Evolutionary conservation across 2,113 vertebrate genomes (phyloP).

Genomic region (Echinops telfairi): DNA sequence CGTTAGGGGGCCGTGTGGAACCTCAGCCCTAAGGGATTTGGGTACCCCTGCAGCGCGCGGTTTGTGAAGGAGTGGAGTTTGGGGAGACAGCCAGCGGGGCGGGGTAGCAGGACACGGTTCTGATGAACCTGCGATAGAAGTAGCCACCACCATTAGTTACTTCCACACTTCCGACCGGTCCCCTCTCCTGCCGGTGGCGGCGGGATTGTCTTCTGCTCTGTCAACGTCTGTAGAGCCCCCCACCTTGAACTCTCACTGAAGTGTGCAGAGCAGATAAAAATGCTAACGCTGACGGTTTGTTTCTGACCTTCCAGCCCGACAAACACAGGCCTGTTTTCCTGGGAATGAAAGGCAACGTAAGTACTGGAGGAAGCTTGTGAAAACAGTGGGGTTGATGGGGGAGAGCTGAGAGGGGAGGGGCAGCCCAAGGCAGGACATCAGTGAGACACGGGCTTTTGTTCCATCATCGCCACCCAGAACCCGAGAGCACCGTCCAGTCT

Average conservation of each 20-base stretch:
- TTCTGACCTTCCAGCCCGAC: neutral
- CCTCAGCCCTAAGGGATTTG: neutral
- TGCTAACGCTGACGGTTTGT: conserved; percentile 19
- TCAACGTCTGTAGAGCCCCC: conserved; percentile 6
- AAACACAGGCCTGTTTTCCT: conserved; percentile 40
- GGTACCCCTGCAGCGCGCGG: neutral
- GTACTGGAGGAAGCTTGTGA: neutral
- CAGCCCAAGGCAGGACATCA: too few species aligned
- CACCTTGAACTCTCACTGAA: conserved; percentile 47
- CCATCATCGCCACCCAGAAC: neutral
- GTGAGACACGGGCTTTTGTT: neutral
- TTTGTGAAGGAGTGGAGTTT: neutral
- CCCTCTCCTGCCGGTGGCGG: neutral
- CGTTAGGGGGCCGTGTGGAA: neutral
- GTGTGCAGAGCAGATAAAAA: conserved; percentile 16
- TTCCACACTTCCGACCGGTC: neutral
- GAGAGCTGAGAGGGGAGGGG: too few species aligned
- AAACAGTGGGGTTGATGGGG: too few species aligned
- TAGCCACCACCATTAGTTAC: neutral
- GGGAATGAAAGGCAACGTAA: neutral
- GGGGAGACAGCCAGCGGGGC: neutral
- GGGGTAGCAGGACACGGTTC: too few species aligned
- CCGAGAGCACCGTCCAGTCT: neutral
- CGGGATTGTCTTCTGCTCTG: neutral
- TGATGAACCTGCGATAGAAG: neutral